Percentiles rank a stretch among this genome's conserved stretches.
Conservation (phyloP, 2,888 invertebrate species). For the Orchestes rusci region DNA sequence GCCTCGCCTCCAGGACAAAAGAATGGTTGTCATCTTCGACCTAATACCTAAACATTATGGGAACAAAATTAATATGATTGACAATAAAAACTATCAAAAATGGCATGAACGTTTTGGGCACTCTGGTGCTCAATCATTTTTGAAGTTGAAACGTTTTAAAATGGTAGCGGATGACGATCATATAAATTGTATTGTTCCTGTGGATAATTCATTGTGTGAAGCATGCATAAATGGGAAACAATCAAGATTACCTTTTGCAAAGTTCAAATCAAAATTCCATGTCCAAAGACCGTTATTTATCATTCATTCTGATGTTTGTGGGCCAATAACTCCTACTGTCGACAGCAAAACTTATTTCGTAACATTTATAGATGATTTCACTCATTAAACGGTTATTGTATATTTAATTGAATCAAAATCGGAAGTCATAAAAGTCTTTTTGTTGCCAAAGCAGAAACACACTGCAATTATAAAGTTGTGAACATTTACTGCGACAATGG, state of each 20-base stretch:
- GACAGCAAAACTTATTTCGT: constrained; percentile 20
- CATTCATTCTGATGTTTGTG: too few species aligned
- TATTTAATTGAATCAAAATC: too few species aligned
- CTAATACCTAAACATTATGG: not conserved
- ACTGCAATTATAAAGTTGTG: not conserved
- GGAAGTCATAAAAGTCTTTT: too few species aligned
- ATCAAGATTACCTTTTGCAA: constrained; percentile 13
- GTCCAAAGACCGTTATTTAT: too few species aligned
- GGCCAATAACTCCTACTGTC: constrained; percentile 32
- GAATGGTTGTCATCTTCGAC: constrained; percentile 2
- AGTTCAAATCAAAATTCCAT: constrained; percentile 29
- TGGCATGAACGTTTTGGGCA: constrained; percentile 4
- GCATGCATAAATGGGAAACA: constrained; percentile 15
- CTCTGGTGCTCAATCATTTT: too few species aligned
- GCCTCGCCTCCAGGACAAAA: constrained; percentile 3
- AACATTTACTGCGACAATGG: constrained; percentile 25
- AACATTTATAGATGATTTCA: constrained; percentile 3
- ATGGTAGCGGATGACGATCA: not conserved
- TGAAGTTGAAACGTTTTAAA: constrained; percentile 4
- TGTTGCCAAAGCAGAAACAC: not conserved
- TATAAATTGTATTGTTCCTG: constrained; percentile 1
- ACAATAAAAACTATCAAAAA: not conserved
- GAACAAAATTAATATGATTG: too few species aligned
- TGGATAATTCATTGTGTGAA: constrained; percentile 6
- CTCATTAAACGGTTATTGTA: constrained; percentile 2